A percentile compares a stretch with the other conserved stretches of the same genome.
phyloP scores from a whole-genome alignment of 2,888 invertebrate species.

The Cerceris ruficornis region DNA sequence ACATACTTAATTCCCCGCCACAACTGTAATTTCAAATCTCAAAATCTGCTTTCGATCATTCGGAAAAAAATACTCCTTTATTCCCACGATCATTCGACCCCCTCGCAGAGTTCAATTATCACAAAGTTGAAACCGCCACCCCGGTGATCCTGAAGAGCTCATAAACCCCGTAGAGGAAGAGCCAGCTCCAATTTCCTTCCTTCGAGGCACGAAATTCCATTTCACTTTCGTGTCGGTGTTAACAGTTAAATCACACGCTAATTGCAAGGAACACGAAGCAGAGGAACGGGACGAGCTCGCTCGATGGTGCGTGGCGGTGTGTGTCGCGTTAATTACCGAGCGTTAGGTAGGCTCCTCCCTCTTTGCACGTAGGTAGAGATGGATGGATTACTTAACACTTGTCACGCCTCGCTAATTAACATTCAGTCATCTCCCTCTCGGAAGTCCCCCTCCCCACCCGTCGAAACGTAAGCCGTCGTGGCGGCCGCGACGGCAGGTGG shows the following conservation, averaged over 20 bases:
- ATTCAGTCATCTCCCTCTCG: constrained; percentile 76
- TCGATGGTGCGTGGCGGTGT: constrained; percentile 42
- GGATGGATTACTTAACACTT: constrained; percentile 73
- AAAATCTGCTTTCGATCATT: no score
- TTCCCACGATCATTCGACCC: no score
- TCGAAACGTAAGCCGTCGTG: constrained; percentile 32
- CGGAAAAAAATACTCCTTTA: no score
- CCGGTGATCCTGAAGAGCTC: no score
- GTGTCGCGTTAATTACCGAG: constrained; percentile 67
- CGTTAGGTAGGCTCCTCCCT: constrained; percentile 65
- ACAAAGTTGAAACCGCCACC: no score
- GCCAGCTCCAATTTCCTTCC: no score
- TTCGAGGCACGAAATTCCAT: constrained; percentile 32
- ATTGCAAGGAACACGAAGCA: constrained; percentile 29
- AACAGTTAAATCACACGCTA: constrained; percentile 54
- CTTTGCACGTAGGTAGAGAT: constrained; percentile 59
- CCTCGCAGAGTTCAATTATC: no score
- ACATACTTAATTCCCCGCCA: no score
- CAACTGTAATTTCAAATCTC: no score
- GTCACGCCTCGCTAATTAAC: constrained; percentile 78
- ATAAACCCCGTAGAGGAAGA: no score
- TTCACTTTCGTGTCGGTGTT: constrained; percentile 39
- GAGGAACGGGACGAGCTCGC: constrained; percentile 19
- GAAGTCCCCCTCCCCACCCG: constrained; percentile 50
- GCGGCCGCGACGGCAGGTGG: constrained; percentile 67